These are phyloP conservation scores for Agrotis segetum DNA, from an alignment of 2,888 invertebrate genomes.

Conservation along the genomic window DNA sequence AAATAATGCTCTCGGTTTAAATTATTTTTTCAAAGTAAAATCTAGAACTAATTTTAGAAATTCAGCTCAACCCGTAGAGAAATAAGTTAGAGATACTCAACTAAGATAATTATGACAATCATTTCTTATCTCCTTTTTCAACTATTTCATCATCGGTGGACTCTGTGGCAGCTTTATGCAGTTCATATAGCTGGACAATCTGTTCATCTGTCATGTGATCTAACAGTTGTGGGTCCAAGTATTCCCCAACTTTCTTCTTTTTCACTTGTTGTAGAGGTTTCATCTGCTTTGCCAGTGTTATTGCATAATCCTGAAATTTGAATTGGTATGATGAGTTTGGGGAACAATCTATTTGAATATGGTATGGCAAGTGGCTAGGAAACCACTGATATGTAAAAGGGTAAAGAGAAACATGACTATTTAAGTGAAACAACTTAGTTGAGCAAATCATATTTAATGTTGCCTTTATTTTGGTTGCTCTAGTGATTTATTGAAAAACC, in stretches of 20 bases:
- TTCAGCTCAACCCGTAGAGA: conserved; percentile 6
- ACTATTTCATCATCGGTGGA: conserved; percentile 65
- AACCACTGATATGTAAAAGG: not conserved
- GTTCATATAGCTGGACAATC: conserved; percentile 95
- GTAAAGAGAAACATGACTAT: too few relatives aligned
- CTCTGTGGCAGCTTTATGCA: conserved; percentile 92
- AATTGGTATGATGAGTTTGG: conserved; percentile 1
- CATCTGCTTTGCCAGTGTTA: conserved; percentile 94
- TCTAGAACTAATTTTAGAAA: not conserved
- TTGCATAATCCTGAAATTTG: conserved; percentile 93
- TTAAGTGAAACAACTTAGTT: too few relatives aligned
- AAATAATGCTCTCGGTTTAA: not conserved
- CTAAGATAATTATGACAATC: conserved; percentile 17
- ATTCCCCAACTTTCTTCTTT: conserved; percentile 91
- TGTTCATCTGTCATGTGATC: conserved; percentile 95
- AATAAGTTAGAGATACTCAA: conserved; percentile 7
- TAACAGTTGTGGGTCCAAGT: conserved; percentile 92
- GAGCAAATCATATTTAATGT: too few relatives aligned
- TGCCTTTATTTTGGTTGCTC: not conserved
- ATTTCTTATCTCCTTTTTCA: conserved; percentile 42
- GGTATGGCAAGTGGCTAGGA: not conserved
- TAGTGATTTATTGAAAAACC: not conserved
- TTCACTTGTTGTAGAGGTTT: conserved; percentile 92
- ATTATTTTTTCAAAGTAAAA: not conserved
- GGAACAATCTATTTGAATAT: not conserved